Conservation (phyloP, 2,113 vertebrate species). For the Trematomus loennbergii region DNA sequence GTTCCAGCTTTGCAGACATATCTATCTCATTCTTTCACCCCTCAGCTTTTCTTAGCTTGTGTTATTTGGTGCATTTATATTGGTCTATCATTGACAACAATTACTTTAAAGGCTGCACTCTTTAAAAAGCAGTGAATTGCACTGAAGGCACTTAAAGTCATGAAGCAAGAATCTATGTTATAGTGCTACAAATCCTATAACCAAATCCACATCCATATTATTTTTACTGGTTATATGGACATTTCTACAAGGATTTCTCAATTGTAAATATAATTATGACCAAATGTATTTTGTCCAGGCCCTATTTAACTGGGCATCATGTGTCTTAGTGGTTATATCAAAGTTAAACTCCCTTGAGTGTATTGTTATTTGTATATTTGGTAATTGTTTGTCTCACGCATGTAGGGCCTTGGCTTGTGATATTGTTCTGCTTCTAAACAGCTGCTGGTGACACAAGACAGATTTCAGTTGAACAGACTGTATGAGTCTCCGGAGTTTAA, state of each 20-base stretch:
- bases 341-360: too few species aligned
- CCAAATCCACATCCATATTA: not conserved
- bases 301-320: not conserved
- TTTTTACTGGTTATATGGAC: not conserved
- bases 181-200: too few species aligned
- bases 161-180: not conserved
- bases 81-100: not conserved
- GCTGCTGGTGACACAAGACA: conserved; percentile 49
- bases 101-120: not conserved
- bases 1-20: not conserved
- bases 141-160: not conserved
- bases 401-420: conserved; percentile 9
- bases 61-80: not conserved
- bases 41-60: not conserved
- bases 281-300: not conserved
- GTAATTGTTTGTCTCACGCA: conserved; percentile 21
- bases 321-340: not conserved
- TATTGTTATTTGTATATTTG: not conserved
- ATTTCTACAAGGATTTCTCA: not conserved
- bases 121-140: not conserved
- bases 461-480: conserved; percentile 34
- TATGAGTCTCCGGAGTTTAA: conserved; percentile 58
- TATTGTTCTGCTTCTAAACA: conserved; percentile 32
- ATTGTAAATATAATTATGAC: not conserved
- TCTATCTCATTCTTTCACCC: not conserved